Percentiles rank a stretch among this genome's conserved stretches.
phyloP scores from a whole-genome alignment of 2,888 invertebrate species.

The Salpingus planirostris region DNA sequence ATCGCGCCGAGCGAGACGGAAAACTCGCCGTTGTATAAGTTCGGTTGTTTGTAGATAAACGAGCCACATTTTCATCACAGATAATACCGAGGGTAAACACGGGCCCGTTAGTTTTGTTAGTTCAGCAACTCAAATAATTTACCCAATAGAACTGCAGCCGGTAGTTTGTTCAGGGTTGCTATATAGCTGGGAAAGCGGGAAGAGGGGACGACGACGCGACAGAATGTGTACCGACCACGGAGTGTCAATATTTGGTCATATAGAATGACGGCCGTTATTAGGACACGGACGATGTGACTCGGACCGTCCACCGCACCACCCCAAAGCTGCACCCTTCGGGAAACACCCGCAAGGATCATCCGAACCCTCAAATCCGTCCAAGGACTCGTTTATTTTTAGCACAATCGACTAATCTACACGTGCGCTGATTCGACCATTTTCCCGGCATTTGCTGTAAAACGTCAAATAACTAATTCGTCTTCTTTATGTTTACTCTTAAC shows the following conservation, averaged over 20 bases:
- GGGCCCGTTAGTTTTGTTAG: constrained; percentile 43
- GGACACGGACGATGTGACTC: constrained; percentile 26
- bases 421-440: too few species aligned
- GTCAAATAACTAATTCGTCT: too few species aligned
- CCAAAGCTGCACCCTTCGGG: too few species aligned
- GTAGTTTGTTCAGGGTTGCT: constrained; percentile 37
- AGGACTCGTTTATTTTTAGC: too few species aligned
- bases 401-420: too few species aligned
- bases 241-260: constrained; percentile 40
- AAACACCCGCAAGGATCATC: too few species aligned
- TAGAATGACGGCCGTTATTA: constrained; percentile 39
- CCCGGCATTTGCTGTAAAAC: too few species aligned
- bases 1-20: constrained; percentile 6
- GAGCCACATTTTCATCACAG: constrained; percentile 42
- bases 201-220: constrained; percentile 23
- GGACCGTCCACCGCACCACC: too few species aligned
- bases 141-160: constrained; percentile 40
- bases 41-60: constrained; percentile 34
- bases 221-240: constrained; percentile 36
- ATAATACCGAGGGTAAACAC: constrained; percentile 41
- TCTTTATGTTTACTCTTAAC: too few species aligned
- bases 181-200: constrained; percentile 12
- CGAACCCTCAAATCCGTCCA: too few species aligned
- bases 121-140: constrained; percentile 45
- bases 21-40: constrained; percentile 17